A percentile compares a stretch with the other conserved stretches of the same genome.
These are phyloP conservation scores for Vireo altiloquus DNA, from an alignment of 2,113 vertebrate genomes.

Conservation along the genomic window DNA sequence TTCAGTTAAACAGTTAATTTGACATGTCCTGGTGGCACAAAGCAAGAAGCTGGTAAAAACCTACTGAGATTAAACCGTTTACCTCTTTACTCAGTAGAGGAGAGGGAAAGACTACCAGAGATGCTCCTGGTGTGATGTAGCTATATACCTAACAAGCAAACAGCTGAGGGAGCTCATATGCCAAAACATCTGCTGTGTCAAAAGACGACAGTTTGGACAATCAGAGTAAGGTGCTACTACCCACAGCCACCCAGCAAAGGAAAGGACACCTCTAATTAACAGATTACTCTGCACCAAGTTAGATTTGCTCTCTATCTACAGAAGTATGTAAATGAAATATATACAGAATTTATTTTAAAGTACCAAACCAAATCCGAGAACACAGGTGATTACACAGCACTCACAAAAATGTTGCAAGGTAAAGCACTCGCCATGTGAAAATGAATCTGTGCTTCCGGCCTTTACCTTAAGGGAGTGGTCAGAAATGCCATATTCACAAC, in stretches of 20 bases:
- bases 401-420: background rate
- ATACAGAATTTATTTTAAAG: background rate
- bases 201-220: background rate
- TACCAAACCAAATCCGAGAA: background rate
- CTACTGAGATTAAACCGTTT: background rate
- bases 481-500: background rate
- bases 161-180: background rate
- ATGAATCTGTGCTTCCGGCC: constrained; percentile 22
- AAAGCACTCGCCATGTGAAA: background rate
- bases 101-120: background rate
- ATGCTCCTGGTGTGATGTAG: background rate
- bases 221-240: background rate
- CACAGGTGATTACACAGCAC: background rate
- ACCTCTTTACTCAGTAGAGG: background rate
- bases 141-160: background rate
- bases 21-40: background rate
- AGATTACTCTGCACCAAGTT: background rate
- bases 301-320: background rate
- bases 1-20: background rate
- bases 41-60: background rate
- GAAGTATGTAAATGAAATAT: background rate
- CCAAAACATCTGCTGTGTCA: background rate
- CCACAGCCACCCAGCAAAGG: background rate
- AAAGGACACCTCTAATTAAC: background rate
- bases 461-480: background rate